Conservation (phyloP, 2,113 vertebrate species). For the Cranoglanis bouderius region DNA sequence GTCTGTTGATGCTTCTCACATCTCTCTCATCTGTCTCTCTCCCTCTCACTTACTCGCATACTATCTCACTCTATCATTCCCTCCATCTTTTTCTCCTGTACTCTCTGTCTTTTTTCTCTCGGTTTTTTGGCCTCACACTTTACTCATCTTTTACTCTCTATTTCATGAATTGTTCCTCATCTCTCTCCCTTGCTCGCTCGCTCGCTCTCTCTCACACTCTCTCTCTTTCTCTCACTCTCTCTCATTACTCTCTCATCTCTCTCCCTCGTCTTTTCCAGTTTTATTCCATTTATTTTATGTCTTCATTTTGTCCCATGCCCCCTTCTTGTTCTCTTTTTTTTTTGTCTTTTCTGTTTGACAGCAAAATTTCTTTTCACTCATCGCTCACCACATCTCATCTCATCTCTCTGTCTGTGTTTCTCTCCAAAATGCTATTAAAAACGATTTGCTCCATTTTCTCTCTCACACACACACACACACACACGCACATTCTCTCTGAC, state of each 20-base stretch:
- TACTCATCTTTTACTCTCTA: background rate
- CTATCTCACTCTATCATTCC: background rate
- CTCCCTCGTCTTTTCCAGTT: background rate
- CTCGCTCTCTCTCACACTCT: background rate
- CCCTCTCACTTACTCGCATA: background rate
- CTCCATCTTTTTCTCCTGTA: background rate
- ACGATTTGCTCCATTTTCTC: background rate
- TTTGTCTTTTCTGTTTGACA: background rate
- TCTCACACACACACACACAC: background rate
- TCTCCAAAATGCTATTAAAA: constrained; percentile 17
- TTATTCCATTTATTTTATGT: background rate
- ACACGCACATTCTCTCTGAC: background rate
- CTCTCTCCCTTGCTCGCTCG: background rate
- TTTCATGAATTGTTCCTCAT: background rate
- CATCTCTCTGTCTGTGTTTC: background rate
- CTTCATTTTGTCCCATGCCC: constrained; percentile 58
- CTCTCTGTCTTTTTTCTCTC: background rate
- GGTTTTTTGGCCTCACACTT: background rate
- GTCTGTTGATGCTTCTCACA: background rate
- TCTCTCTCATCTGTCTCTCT: background rate
- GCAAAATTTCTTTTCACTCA: background rate
- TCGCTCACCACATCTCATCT: constrained; percentile 30
- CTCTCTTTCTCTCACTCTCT: background rate
- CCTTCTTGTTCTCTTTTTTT: constrained; percentile 42
- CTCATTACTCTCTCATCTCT: background rate